Percentiles rank a stretch among this genome's conserved stretches.
Evolutionary conservation across 2,797 vertebrate genomes (phyloP).

Genomic region (Rousettus madagascariensis): DNA sequence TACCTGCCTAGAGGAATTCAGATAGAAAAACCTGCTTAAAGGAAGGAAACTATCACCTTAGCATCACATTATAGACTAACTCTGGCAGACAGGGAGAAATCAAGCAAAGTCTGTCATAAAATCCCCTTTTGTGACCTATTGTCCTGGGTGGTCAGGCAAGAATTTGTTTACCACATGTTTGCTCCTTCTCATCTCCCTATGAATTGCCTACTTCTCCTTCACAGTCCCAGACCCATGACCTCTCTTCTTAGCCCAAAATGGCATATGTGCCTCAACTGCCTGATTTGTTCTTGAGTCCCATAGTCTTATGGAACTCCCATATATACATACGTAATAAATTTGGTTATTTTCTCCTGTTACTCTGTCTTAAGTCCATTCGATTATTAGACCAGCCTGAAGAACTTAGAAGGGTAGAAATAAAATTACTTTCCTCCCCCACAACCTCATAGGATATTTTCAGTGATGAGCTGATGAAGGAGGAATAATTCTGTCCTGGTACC

Average conservation of each 20-base stretch:
- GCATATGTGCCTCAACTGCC: neutral
- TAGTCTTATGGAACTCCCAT: neutral
- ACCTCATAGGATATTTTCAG: neutral
- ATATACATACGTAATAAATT: neutral
- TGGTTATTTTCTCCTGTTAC: neutral
- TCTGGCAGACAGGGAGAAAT: neutral
- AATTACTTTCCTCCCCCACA: neutral
- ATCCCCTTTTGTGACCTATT: neutral
- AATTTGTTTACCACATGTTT: neutral
- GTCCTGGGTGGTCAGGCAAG: neutral
- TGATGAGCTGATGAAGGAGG: neutral
- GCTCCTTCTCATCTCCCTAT: neutral
- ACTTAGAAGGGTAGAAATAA: neutral
- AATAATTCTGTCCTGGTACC: neutral
- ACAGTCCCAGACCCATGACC: neutral
- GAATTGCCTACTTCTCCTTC: neutral
- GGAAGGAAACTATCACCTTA: neutral
- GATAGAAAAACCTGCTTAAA: neutral
- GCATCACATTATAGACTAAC: neutral
- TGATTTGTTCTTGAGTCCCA: neutral
- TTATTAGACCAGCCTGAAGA: neutral
- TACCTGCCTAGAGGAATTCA: neutral
- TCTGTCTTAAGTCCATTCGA: neutral
- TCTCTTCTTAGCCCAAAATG: neutral
- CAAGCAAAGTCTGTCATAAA: neutral